Evolutionary conservation across 2,797 vertebrate species (phyloP).

Genomic region (Crocidura indochinensis): DNA sequence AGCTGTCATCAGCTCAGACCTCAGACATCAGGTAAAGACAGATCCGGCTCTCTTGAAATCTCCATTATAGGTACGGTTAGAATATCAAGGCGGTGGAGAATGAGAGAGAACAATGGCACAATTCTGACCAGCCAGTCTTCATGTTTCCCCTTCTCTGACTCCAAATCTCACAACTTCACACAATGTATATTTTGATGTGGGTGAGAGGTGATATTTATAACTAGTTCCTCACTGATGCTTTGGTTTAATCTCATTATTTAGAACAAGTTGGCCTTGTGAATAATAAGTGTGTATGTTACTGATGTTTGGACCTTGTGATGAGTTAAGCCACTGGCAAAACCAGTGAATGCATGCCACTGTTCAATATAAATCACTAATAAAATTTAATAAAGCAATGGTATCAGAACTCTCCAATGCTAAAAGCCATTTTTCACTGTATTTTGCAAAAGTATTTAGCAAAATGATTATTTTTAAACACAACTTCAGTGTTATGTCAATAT

Average conservation of each 20-base stretch:
- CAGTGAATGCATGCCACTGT: not conserved
- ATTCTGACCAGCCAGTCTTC: not conserved
- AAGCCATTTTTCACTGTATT: not conserved
- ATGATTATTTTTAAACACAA: not conserved
- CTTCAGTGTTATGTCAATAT: not conserved
- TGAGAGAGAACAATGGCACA: constrained; percentile 16
- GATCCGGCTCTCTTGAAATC: constrained; percentile 37
- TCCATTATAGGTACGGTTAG: not conserved
- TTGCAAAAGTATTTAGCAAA: not conserved
- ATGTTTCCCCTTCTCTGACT: not conserved
- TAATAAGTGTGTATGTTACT: not conserved
- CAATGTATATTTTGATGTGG: not conserved
- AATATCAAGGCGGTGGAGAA: constrained; percentile 23
- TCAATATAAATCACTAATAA: not conserved
- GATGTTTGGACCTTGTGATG: constrained; percentile 9
- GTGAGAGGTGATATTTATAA: not conserved
- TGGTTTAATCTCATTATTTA: constrained; percentile 32
- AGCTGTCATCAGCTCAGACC: constrained; percentile 74
- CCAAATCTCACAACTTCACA: not conserved
- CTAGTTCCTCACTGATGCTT: not conserved
- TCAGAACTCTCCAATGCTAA: not conserved
- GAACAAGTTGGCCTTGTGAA: no score
- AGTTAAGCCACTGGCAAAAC: constrained; percentile 11
- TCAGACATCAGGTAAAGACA: constrained; percentile 72
- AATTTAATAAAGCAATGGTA: not conserved